phyloP scores from a whole-genome alignment of 2,888 invertebrate species.

The Andrena marginata region DNA sequence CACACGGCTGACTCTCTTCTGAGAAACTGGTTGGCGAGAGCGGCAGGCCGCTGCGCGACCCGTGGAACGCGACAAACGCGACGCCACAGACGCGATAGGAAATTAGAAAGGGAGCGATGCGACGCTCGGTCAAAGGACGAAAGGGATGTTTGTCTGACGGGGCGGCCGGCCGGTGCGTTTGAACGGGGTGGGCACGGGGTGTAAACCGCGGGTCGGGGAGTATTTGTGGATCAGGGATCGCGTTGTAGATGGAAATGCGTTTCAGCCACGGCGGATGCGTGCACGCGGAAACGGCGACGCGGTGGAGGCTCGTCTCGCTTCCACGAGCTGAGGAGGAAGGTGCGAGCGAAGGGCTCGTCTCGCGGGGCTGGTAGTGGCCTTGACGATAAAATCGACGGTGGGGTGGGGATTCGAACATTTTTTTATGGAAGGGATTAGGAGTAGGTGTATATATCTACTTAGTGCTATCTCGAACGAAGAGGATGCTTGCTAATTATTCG shows the following conservation, averaged over 20 bases:
- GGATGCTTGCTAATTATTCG: too few relatives aligned
- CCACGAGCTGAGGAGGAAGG: slow-evolving; percentile 1
- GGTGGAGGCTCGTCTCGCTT: slow-evolving; percentile 4
- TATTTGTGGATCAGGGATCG: not conserved
- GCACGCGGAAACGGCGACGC: slow-evolving; percentile 3
- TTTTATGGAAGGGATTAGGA: too few relatives aligned
- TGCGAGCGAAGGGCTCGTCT: not conserved
- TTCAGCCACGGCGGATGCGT: not conserved
- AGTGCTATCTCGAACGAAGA: too few relatives aligned
- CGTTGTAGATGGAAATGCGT: slow-evolving; percentile 8
- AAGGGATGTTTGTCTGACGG: slow-evolving; percentile 8
- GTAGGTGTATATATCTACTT: too few relatives aligned
- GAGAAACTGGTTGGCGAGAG: slow-evolving; percentile 12
- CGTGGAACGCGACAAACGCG: not conserved
- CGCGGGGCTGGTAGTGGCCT: not conserved
- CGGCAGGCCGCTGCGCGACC: not conserved
- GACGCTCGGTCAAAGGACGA: slow-evolving; percentile 28
- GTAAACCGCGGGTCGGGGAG: slow-evolving; percentile 11
- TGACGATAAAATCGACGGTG: not conserved
- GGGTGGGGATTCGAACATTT: not conserved
- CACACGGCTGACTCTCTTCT: slow-evolving; percentile 39
- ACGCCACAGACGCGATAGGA: slow-evolving; percentile 24
- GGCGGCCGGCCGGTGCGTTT: not conserved
- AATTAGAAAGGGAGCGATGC: slow-evolving; percentile 32
- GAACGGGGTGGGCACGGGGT: slow-evolving; percentile 8